phyloP scores from a whole-genome alignment of 2,113 vertebrate species.

The Procavia capensis region DNA sequence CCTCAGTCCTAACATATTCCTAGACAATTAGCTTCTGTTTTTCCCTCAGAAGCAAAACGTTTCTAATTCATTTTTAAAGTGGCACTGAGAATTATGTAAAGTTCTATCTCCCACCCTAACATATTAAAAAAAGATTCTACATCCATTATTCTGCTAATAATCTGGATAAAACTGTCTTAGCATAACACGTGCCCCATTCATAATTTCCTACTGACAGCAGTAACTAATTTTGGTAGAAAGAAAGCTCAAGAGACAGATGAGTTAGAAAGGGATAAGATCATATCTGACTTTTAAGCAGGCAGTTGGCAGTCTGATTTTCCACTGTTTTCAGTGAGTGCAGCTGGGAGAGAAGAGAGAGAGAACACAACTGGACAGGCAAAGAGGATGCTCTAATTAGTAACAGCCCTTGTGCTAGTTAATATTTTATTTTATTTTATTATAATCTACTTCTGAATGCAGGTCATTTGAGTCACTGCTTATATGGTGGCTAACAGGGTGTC shows the following conservation, averaged over 20 bases:
- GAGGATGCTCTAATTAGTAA: background rate
- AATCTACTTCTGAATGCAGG: background rate
- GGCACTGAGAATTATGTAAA: background rate
- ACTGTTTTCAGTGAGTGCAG: background rate
- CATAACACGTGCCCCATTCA: background rate
- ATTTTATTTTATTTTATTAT: conserved; percentile 30
- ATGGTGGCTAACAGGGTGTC: background rate
- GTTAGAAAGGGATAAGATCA: background rate
- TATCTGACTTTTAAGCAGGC: background rate
- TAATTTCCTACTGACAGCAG: background rate
- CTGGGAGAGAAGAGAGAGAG: background rate
- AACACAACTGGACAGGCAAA: background rate
- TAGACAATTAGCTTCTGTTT: background rate
- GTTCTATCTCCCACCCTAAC: background rate
- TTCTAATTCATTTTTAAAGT: conserved; percentile 42
- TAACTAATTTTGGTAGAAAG: background rate
- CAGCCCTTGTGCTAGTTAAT: background rate
- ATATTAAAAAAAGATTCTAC: background rate
- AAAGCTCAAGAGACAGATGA: conserved; percentile 18
- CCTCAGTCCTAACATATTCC: background rate
- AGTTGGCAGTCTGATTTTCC: background rate
- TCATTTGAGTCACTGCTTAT: background rate
- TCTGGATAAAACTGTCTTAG: background rate
- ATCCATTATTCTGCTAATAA: conserved; percentile 1
- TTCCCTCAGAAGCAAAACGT: background rate